Percentiles rank a stretch among this genome's conserved stretches.
Evolutionary conservation across 37 sponge, comb jelly and placozoan species (phyloP).

Genomic region (Petrosia ficiformis): DNA sequence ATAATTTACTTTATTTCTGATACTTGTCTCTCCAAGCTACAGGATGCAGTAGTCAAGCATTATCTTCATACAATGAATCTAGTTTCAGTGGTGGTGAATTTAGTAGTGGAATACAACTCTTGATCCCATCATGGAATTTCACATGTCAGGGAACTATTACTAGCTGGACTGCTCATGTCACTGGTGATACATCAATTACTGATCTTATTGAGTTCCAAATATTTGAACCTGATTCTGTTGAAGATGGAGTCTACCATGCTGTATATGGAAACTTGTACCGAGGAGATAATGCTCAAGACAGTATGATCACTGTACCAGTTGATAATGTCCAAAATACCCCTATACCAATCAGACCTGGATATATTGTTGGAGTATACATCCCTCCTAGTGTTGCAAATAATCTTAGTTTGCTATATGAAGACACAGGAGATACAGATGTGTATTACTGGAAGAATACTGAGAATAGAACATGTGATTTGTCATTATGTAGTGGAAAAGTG

Average conservation of each 20-base stretch:
- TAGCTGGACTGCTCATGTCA: background rate
- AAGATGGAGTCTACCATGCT: background rate
- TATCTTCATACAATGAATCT: no score
- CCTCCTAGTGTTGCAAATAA: background rate
- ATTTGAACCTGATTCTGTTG: background rate
- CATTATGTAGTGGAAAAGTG: background rate
- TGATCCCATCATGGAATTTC: constrained; percentile 1
- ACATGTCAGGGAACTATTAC: background rate
- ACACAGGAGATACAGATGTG: background rate
- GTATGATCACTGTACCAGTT: background rate
- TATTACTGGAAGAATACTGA: background rate
- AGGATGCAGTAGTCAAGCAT: no score
- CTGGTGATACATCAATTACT: background rate
- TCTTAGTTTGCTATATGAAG: background rate
- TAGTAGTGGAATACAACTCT: background rate
- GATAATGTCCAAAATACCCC: no score
- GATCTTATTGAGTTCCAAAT: background rate
- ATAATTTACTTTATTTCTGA: no score
- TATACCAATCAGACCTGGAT: background rate
- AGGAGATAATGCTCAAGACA: background rate
- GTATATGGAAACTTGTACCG: constrained; percentile 1
- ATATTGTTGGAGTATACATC: constrained; percentile 7
- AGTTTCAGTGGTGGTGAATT: background rate
- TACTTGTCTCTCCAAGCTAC: no score
- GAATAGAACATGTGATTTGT: background rate